A percentile compares a stretch with the other conserved stretches of the same genome.
These are phyloP conservation scores for Diprion similis DNA, from an alignment of 1,140 invertebrate species.

Conservation along the genomic window DNA sequence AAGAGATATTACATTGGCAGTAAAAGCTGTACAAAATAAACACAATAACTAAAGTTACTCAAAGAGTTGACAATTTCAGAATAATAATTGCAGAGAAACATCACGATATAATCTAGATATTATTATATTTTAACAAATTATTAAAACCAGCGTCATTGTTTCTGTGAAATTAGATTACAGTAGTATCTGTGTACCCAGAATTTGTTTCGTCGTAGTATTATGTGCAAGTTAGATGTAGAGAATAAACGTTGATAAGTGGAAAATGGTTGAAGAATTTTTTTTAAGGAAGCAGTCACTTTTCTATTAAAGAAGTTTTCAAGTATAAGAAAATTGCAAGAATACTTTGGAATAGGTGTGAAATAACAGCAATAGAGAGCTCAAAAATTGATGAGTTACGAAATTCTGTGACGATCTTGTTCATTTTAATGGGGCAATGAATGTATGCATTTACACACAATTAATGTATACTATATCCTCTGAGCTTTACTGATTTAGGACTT, in stretches of 20 bases:
- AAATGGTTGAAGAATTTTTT: too few species aligned
- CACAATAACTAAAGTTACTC: neutral
- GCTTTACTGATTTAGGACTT: neutral
- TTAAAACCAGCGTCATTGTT: too few species aligned
- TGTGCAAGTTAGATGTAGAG: too few species aligned
- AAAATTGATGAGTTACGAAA: neutral
- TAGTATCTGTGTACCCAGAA: too few species aligned
- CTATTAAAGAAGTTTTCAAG: too few species aligned
- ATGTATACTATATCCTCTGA: neutral
- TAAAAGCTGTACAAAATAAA: constrained; percentile 26
- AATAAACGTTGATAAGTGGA: too few species aligned
- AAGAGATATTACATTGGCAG: constrained; percentile 23
- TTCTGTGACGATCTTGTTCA: neutral
- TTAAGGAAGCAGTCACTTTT: too few species aligned
- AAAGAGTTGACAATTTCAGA: neutral
- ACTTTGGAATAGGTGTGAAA: neutral
- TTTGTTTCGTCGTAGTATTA: too few species aligned
- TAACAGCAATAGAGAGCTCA: neutral
- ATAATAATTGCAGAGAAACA: neutral
- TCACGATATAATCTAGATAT: too few species aligned
- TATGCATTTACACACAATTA: neutral
- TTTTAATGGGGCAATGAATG: neutral
- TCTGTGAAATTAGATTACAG: too few species aligned
- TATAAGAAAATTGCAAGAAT: too few species aligned
- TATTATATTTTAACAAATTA: too few species aligned